Base-by-base conservation (phyloP, 2,797 vertebrate species). In the Xerus rutilus region DNA sequence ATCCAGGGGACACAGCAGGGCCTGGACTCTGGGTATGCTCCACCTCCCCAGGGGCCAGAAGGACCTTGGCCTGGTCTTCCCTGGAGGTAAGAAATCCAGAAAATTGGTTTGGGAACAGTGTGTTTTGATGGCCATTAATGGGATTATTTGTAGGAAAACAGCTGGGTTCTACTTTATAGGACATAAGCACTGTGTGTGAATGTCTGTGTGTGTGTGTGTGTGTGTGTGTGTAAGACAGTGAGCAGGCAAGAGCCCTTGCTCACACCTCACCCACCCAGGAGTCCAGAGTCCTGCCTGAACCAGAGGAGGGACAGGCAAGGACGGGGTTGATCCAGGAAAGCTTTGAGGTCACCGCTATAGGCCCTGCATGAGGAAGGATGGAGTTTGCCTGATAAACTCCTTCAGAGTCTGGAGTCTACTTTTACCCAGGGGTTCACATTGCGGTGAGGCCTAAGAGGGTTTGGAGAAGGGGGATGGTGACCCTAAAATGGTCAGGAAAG, bases 361-460 rank as follows among this genome's bases (percentile, higher is more conserved):
- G 2, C 7, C 12, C 54, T 10, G 32, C 67, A 15, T 7, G 11
- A 62, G 30, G n/a, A 10, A 20, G n/a, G 54, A 8, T 25, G 52
- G 64, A 13, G 62, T 23, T 28, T 54, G 43, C 35, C 14, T 1
- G 30, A 52, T 35, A 47, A 35, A 43, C 64, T 14, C n/a, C 10
- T 7, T 72, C 15, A 8, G 35, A 59, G 45, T 57, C 78, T 3
- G 1, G 5, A 11, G 3, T 21, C 35, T 17, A 21, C 13, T 54
- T n/a, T 86, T 43, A 7, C 25, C 52, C 11, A 54, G 4, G 49
- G 10, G 54, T 45, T 69, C 47, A 4, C 0, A 0, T 5, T 2
- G 2, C 3, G 5, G 0, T 65, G 32, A 85, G 52, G n/a, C n/a
- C 35, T 25, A 30, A 45, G 52, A 43, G 35, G 7, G 0, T 12